Percentiles rank a stretch among this genome's conserved stretches.
Conservation (phyloP, 1,140 invertebrate species). For the Tetramorium alpestre region DNA sequence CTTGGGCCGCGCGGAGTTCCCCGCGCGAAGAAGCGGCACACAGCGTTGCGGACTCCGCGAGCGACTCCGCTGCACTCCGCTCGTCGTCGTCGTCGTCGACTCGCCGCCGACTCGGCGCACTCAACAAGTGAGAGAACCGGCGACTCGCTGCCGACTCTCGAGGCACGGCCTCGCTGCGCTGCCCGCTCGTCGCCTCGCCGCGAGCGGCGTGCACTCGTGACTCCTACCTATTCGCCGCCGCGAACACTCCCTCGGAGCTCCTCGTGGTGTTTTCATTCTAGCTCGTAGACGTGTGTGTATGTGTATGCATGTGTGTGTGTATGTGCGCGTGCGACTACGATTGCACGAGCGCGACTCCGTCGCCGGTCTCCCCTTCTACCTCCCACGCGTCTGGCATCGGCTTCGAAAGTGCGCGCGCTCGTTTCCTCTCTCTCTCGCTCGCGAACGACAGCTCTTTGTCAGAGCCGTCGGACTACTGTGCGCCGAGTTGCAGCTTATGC, state of each 20-base stretch:
- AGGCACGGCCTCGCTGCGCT: slow-evolving; percentile 44
- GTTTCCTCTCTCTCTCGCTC: neutral
- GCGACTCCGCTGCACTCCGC: slow-evolving; percentile 65
- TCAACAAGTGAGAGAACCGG: slow-evolving; percentile 84
- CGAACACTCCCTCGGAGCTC: slow-evolving; percentile 33
- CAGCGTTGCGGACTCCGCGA: slow-evolving; percentile 29
- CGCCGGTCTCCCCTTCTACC: neutral
- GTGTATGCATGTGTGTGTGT: too few relatives aligned
- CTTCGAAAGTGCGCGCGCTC: neutral
- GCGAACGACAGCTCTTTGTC: neutral
- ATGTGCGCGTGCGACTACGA: neutral
- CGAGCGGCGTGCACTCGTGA: slow-evolving; percentile 60
- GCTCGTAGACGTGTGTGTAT: slow-evolving; percentile 1
- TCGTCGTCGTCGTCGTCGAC: slow-evolving; percentile 47
- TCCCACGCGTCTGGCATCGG: slow-evolving; percentile 31
- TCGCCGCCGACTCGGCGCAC: slow-evolving; percentile 74
- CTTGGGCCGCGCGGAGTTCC: too few relatives aligned
- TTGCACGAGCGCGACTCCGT: slow-evolving; percentile 2
- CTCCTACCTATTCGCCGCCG: slow-evolving; percentile 32
- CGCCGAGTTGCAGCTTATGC: neutral
- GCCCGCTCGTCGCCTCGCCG: slow-evolving; percentile 71
- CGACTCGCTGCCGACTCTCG: slow-evolving; percentile 62
- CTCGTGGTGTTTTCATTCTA: slow-evolving; percentile 63
- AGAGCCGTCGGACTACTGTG: neutral
- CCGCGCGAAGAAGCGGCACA: neutral